A percentile compares a stretch with the other conserved stretches of the same genome.
These are phyloP conservation scores for Chaitophorus viminalis DNA, from an alignment of 2,888 invertebrate genomes.

Conservation along the genomic window DNA sequence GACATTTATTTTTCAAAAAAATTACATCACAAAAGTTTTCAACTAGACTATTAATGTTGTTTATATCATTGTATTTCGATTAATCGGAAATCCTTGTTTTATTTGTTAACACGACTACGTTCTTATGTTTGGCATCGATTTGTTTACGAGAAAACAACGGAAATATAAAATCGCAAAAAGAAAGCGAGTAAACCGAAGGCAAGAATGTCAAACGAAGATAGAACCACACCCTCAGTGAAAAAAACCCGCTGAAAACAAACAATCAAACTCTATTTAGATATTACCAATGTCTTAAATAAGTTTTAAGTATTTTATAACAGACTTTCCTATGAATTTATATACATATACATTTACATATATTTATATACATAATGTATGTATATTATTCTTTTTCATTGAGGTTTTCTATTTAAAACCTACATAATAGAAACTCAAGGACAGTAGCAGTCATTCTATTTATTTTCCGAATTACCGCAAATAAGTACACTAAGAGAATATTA, in stretches of 20 bases:
- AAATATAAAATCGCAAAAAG: conserved; percentile 15
- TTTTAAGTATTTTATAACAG: conserved; percentile 4
- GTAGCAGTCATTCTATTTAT: not conserved
- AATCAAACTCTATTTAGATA: not conserved
- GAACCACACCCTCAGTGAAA: conserved; percentile 19
- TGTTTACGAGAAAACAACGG: conserved; percentile 9
- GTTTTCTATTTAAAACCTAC: not conserved
- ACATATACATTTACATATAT: not conserved
- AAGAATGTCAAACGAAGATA: not conserved
- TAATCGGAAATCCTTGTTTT: not conserved
- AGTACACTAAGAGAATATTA: not conserved
- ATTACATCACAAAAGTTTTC: not conserved
- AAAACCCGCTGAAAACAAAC: not conserved
- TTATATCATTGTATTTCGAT: not conserved
- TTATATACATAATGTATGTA: not conserved
- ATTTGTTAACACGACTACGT: conserved; percentile 12
- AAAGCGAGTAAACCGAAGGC: conserved; percentile 5
- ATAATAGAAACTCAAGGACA: conserved; percentile 12
- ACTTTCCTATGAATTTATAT: not conserved
- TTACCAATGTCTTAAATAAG: not conserved
- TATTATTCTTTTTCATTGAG: not conserved
- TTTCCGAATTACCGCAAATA: not conserved
- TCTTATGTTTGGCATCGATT: not conserved
- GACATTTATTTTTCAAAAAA: not conserved
- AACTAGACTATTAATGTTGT: not conserved